Evolutionary conservation across 64 coral and sea anemone genomes (phyloP).

Genomic region (Orbicella faveolata): DNA sequence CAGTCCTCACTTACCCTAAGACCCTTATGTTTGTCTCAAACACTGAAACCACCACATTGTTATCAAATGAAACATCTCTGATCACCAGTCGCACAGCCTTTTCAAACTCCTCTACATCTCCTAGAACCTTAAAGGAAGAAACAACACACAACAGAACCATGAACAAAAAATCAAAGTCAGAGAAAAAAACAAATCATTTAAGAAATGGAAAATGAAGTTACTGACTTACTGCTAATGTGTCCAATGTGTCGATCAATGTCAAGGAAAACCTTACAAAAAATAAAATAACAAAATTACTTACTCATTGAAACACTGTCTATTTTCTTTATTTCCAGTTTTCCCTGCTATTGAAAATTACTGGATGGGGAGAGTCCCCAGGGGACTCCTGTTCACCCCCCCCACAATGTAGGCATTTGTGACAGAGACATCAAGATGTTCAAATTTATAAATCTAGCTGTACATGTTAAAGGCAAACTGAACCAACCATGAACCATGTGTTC

Average conservation of each 20-base stretch:
- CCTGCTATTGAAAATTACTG: too few species aligned
- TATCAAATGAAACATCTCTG: slow-evolving; percentile 89
- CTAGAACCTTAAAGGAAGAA: slow-evolving; percentile 70
- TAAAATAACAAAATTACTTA: neutral
- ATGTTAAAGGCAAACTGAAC: too few species aligned
- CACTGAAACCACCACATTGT: slow-evolving; percentile 93
- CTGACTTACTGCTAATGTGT: slow-evolving; percentile 93
- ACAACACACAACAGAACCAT: neutral
- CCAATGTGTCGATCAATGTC: slow-evolving; percentile 93
- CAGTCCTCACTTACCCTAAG: slow-evolving; percentile 69
- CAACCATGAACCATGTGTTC: too few species aligned
- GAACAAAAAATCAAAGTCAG: neutral
- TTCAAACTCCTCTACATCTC: slow-evolving; percentile 94
- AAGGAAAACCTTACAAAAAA: slow-evolving; percentile 87
- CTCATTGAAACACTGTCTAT: too few species aligned
- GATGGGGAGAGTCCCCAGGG: too few species aligned
- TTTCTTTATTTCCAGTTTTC: too few species aligned
- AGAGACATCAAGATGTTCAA: too few species aligned
- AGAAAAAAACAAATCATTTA: neutral
- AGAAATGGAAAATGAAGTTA: neutral
- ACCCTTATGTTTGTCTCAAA: slow-evolving; percentile 99
- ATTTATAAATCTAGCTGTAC: too few species aligned
- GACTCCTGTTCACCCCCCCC: too few species aligned
- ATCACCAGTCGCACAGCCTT: slow-evolving; percentile 92
- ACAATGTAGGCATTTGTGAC: too few species aligned